Base-by-base conservation (phyloP, 2,113 vertebrate species). In the Leptobrachium ailaonicum region DNA sequence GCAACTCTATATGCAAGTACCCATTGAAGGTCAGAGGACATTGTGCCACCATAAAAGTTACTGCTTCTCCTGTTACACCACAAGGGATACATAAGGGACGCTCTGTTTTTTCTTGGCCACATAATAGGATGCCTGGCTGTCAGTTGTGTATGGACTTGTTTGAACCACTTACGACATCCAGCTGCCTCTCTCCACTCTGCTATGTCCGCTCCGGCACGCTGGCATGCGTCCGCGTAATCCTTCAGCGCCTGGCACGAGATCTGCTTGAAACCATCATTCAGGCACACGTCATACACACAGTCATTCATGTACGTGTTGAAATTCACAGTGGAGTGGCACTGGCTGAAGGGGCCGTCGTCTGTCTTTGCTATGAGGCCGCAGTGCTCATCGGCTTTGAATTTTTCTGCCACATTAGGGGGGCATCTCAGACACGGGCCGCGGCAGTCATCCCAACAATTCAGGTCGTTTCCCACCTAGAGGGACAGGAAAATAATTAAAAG, bases 361-460 rank as follows among this genome's bases (percentile, higher is more conserved):
- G 44, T 56, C 69, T 68, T 72, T 41, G 58, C 77, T 60, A 95
- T 77, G 41, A 89, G 71, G 0, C 94, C 94, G 0, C 95, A 95
- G 79, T 86, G 92, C 0, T 47, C 20, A 0, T 84, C 79, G 0
- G 88, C 84, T 0, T 62, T 11, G 0, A 90, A 94, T 0, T 87
- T 40, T 2, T 82, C 67, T 56, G 42, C 66, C 0, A 13, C 54
- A 6, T 86, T 60, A 1, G 89, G 85, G 0, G 89, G 32, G 3
- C 94, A 95, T 0, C 81, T 75, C 0, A 92, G 92, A 82, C 92
- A 93, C 2, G 32, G 6, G 0, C 89, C 89, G 4, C 82, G 14
- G 6, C 93, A 94, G 12, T 88, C 84, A 6, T 95, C 86, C 91
- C 90, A 93, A 45, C 94, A 95, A 5, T 89, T 82, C 0, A 83